phyloP scores from a whole-genome alignment of 35 echinoderm and acorn worm species.

The Stichopus chloronotus region DNA sequence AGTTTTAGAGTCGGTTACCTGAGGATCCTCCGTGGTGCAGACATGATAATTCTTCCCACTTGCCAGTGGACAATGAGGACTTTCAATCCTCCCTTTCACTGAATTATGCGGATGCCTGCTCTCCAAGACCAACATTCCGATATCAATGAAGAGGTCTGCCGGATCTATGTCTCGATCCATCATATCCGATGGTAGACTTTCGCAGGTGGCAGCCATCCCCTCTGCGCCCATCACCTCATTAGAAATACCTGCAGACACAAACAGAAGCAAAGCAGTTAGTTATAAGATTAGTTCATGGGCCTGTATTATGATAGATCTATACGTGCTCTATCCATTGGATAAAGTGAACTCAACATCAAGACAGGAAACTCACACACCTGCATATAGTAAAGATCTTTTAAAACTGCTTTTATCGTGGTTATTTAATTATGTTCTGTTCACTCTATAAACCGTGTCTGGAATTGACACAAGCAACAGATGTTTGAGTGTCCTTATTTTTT shows the following conservation, averaged over 20 bases:
- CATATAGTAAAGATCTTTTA: no score
- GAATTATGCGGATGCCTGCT: conserved; percentile 78
- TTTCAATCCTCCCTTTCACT: conserved; percentile 80
- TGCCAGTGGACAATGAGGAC: conserved; percentile 76
- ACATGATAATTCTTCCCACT: conserved; percentile 31
- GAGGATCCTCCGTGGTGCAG: conserved; percentile 11
- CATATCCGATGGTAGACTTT: neutral
- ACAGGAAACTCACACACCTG: no score
- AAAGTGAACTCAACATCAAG: no score
- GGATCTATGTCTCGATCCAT: conserved; percentile 54
- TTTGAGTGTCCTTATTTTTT: no score
- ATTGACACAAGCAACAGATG: no score
- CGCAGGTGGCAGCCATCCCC: conserved; percentile 11
- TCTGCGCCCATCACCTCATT: conserved; percentile 51
- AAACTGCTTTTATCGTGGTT: no score
- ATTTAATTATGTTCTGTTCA: no score
- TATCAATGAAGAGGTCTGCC: conserved; percentile 72
- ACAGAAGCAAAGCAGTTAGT: neutral
- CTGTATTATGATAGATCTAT: neutral
- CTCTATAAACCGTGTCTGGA: no score
- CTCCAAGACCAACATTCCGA: conserved; percentile 84
- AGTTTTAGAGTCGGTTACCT: neutral
- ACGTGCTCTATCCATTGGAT: no score
- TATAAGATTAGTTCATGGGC: neutral
- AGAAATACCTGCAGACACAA: conserved; percentile 31